Evolutionary conservation across 2,113 vertebrate species (phyloP), one percentile per base, ranked within the genome.

Genomic region (Podilymbus podiceps): DNA sequence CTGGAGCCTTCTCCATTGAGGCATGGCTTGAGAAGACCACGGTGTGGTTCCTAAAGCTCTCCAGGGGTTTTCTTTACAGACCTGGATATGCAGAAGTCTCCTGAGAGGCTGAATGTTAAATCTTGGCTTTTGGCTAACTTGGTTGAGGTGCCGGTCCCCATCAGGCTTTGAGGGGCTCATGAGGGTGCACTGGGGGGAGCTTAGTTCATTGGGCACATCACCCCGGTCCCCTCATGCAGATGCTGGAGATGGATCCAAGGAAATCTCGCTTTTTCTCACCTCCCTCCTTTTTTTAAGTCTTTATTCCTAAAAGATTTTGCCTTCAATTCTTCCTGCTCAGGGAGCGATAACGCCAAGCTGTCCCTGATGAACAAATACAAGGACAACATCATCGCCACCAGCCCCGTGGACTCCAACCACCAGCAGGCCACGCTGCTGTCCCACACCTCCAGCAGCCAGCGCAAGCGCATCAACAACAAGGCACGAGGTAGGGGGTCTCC

Each of bases 291-390:
- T 44, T 12, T 6, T 8, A 81, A 86, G 17, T 10, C 53, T 55
- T 67, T 47, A 33, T 73, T 66, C 79, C 76, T 96, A 82, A 94
- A 94, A 88, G 87, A 75, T 53, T 94, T 95, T 92, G 66, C 89
- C 92, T 97, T 83, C 35, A 56, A 92, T 96, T 97, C 95, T 97
- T 93, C 93, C 76, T 92, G 62, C 85, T 74, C 98, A 99, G 99
- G 99, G 92, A 99, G 98, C 2, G 99, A 99, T 88, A 99, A 98
- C 5, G 99, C 99, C 97, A 99, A 99, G 97, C 98, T 99, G 97
- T 99, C 99, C 31, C 98, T 99, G 90, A 99, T 99, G 99, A 99
- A 99, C 98, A 99, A 99, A 93, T 99, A 99, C 97, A 99, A 99
- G 97, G 99, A 99, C 98, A 99, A 99, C 97, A 99, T 99, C 98